phyloP scores from a whole-genome alignment of 2,797 vertebrate species.

The Notoglanidium macrostoma region DNA sequence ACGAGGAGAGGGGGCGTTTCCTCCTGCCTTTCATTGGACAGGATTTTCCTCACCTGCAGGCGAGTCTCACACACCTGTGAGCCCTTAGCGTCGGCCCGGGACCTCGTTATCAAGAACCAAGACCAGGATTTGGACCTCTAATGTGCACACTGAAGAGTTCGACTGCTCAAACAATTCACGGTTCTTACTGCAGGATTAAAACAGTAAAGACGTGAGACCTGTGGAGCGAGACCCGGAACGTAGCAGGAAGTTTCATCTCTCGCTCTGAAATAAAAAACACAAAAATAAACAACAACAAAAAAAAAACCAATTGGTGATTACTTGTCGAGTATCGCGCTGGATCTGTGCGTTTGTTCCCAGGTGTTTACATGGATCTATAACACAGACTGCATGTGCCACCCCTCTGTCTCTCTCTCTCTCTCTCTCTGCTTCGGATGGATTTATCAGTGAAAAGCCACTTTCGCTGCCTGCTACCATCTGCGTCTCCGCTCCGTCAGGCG shows the following conservation, averaged over 20 bases:
- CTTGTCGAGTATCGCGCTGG: constrained; percentile 11
- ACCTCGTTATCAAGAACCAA: constrained; percentile 21
- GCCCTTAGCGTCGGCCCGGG: constrained; percentile 29
- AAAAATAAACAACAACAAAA: background rate
- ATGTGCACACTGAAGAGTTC: constrained; percentile 45
- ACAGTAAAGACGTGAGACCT: background rate
- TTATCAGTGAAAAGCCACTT: constrained; percentile 10
- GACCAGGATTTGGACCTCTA: constrained; percentile 44
- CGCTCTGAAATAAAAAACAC: background rate
- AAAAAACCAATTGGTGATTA: background rate
- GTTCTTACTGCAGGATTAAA: constrained; percentile 19
- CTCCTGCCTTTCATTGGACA: constrained; percentile 47
- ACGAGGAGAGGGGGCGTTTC: constrained; percentile 52
- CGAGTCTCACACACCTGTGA: constrained; percentile 44
- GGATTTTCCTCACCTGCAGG: constrained; percentile 56
- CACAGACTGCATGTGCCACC: constrained; percentile 64
- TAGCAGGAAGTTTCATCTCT: background rate
- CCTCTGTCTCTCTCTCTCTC: constrained; percentile 56
- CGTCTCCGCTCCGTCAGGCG: background rate
- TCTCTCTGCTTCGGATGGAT: background rate
- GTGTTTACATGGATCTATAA: constrained; percentile 28
- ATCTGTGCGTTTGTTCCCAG: constrained; percentile 15
- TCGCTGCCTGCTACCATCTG: constrained; percentile 1
- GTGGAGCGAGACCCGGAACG: constrained; percentile 13
- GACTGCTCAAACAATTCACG: background rate